These are phyloP conservation scores for Strongylocentrotus purpuratus DNA, from an alignment of 35 echinoderm and acorn worm genomes.

Conservation along the genomic window DNA sequence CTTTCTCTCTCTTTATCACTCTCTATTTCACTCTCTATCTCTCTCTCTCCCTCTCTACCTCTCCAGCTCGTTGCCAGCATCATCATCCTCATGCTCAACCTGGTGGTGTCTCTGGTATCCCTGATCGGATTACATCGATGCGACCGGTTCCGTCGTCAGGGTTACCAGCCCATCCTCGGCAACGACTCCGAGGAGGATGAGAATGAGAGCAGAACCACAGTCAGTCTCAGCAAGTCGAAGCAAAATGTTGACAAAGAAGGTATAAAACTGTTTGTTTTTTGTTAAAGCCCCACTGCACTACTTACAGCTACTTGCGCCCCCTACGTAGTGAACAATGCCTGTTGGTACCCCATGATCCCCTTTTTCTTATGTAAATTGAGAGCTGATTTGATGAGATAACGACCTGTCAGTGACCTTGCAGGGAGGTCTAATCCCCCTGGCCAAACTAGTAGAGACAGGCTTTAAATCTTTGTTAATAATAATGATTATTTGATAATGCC, in stretches of 20 bases:
- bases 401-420: no score
- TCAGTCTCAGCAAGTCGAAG: neutral
- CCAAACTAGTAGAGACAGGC: no score
- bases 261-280: neutral
- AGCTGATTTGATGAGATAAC: no score
- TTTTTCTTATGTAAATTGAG: no score
- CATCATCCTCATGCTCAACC: conserved; percentile 54
- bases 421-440: no score
- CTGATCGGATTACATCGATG: conserved; percentile 57
- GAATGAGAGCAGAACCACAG: neutral
- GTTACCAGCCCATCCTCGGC: neutral
- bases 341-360: no score
- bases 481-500: no score
- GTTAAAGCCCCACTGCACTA: no score
- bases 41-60: neutral
- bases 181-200: neutral
- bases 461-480: no score
- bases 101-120: conserved; percentile 39
- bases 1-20: neutral
- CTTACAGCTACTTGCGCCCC: no score
- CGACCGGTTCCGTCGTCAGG: conserved; percentile 52
- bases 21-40: no score
- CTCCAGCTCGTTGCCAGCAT: conserved; percentile 56
- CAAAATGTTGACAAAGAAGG: neutral
- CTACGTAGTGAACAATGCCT: no score